These are phyloP conservation scores for Scalopus aquaticus DNA, from an alignment of 2,113 vertebrate genomes.

Conservation along the genomic window DNA sequence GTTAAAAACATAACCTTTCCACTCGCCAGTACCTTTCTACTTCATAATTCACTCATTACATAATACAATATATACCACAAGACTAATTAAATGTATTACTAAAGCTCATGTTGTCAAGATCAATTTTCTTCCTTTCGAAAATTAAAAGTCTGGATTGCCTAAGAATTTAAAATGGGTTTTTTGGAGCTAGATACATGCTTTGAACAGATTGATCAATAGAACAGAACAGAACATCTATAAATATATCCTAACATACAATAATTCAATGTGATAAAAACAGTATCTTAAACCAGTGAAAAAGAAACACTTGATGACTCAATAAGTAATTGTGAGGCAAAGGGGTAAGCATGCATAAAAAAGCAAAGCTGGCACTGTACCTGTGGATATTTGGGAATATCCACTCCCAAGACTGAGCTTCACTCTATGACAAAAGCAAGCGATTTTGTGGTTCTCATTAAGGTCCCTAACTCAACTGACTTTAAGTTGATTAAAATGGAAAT, in stretches of 20 bases:
- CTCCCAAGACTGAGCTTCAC: too few relatives aligned
- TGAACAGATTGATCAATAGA: not conserved
- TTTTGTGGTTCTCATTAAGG: too few relatives aligned
- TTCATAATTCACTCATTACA: not conserved
- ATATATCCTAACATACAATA: not conserved
- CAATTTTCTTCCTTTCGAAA: conserved; percentile 25
- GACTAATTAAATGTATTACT: not conserved
- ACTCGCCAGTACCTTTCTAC: not conserved
- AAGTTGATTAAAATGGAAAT: too few relatives aligned
- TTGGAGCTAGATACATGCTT: not conserved
- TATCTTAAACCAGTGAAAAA: not conserved
- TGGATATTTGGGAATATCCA: too few relatives aligned
- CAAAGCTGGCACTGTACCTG: not conserved
- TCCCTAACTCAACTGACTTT: too few relatives aligned
- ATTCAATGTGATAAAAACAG: not conserved
- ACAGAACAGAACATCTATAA: conserved; percentile 14
- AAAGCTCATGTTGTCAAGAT: not conserved
- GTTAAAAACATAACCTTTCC: not conserved
- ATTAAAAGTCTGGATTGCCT: not conserved
- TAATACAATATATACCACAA: not conserved
- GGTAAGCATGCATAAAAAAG: not conserved
- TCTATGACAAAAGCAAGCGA: too few relatives aligned
- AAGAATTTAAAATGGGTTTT: not conserved
- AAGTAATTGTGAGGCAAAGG: not conserved
- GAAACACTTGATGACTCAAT: not conserved